Evolutionary conservation across 2,888 invertebrate genomes (phyloP), one percentile per base, ranked within the genome.

Genomic region (Brachycybe producta): DNA sequence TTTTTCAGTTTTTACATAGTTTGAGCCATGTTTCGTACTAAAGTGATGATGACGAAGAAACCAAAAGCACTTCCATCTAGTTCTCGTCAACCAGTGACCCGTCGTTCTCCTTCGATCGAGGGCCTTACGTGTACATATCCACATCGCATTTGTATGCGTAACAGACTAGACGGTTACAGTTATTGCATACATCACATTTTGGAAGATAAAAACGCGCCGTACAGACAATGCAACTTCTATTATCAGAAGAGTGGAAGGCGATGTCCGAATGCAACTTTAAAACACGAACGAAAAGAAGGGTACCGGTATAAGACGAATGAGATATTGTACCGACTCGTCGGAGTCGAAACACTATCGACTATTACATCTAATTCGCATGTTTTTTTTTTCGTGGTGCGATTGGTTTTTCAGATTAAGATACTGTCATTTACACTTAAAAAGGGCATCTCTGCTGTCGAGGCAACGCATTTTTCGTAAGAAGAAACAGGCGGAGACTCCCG

Each of bases 141-240:
- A 21, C 60, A 60, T 48, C 56, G 61, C 49, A 57, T 64, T 52
- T 73, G 73, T 62, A 68, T 68, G 52, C 71, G 72, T 57, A 62
- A 68, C 17, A 65, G 71, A 26, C 64, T 88, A 0, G 76, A 82
- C 7, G 82, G 81, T 0, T 80, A 80, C 55, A 75, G 77, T 53
- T 85, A 78, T 66, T 94, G 92, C 63, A 73, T 77, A 3, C 74
- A 80, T 3, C 94, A 94, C 61, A 85, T 92, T 55, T 69, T 91
- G 44, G 77, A 80, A 58, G 92, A 94, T 65, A 76, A 81, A 5
- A 74, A 70, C 11, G 86, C 91, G 1, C 88, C 90, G 0, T 95
- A 78, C 65, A 79, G 78, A 54, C 84, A 82, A 57, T 95, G 94
- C 64, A 72, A 75, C 0, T 82, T 76, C 64, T 72, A 80, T 56